Evolutionary conservation across 1,140 invertebrate species (phyloP).

Genomic region (Chrysomallon squamiferum): DNA sequence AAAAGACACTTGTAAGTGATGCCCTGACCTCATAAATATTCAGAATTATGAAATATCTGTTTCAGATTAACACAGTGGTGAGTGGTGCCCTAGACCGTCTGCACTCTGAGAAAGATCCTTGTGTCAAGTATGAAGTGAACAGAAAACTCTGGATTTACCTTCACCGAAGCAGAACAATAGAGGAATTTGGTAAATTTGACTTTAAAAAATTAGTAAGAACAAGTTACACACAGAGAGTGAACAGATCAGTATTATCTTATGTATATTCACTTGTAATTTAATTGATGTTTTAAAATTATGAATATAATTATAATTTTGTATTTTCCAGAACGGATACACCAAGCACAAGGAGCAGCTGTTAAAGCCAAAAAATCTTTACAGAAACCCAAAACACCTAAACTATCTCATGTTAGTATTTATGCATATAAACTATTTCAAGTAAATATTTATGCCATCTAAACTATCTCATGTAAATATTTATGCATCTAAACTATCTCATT

Average conservation of each 20-base stretch:
- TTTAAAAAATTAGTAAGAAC: too few relatives aligned
- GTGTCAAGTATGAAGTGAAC: slow-evolving; percentile 87
- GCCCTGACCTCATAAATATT: too few relatives aligned
- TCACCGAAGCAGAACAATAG: slow-evolving; percentile 78
- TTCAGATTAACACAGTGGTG: slow-evolving; percentile 79
- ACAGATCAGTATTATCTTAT: too few relatives aligned
- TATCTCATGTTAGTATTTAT: slow-evolving; percentile 5
- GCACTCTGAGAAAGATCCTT: slow-evolving; percentile 88
- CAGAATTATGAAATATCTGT: too few relatives aligned
- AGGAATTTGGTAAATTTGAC: slow-evolving; percentile 76
- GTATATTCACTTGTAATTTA: background rate
- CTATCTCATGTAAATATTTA: too few relatives aligned
- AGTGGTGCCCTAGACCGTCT: slow-evolving; percentile 87
- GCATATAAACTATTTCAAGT: background rate
- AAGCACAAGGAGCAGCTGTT: slow-evolving; percentile 64
- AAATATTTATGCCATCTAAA: too few relatives aligned
- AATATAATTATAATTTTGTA: too few relatives aligned
- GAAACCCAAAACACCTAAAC: slow-evolving; percentile 58
- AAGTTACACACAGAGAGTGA: too few relatives aligned
- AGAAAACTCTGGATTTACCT: slow-evolving; percentile 91
- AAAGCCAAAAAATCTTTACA: slow-evolving; percentile 64
- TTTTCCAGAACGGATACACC: slow-evolving; percentile 63
- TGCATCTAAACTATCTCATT: background rate
- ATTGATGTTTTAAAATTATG: background rate
- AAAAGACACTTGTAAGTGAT: too few relatives aligned